Base-by-base conservation (phyloP, 2,797 vertebrate species). In the Poeciliopsis presidionis region DNA sequence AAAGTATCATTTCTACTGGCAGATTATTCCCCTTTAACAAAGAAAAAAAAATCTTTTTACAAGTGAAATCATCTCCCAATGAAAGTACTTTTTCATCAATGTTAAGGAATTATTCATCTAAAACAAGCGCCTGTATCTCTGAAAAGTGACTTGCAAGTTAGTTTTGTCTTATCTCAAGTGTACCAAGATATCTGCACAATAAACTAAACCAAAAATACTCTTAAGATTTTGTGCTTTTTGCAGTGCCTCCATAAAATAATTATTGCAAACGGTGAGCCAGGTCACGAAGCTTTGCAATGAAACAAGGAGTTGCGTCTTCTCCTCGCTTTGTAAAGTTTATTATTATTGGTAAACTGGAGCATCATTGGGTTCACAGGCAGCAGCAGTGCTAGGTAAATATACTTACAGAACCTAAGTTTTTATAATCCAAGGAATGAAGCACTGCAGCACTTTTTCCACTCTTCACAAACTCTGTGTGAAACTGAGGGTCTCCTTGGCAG, bases 401-500 rank as follows among this genome's bases (percentile, higher is more conserved):
- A 41, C 43, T 25, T 41, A 25, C 12, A 41, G 2, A 43, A 43
- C 4, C 36, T 2, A 45, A 12, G 65, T 43, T 43, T 22, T 22
- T 43, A n/a, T 45, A n/a, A n/a, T 25, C 13, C 7, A 8, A 69
- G 22, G 20, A n/a, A 39, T 36, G 8, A 9, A 69, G 20, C 39
- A 14, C 65, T n/a, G 12, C 11, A 69, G 22, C 22, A 25, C 2
- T 39, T 73, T n/a, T 53, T 53, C 7, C 6, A 18, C 72, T 55
- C 49, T 41, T 73, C 33, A n/a, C 28, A 41, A 53, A 73, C 4
- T 13, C 5, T 8, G 71, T 73, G 57, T 79, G 78, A 69, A 61
- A 73, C n/a, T 8, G 71, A 41, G 36, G 41, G 51, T 59, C 39
- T 59, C 59, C 72, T 73, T 75, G 77, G 80, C 79, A 79, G 79